Evolutionary conservation across 2,888 invertebrate species (phyloP), one percentile per base, ranked within the genome.

Genomic region (Brachypalpus laphriformis): DNA sequence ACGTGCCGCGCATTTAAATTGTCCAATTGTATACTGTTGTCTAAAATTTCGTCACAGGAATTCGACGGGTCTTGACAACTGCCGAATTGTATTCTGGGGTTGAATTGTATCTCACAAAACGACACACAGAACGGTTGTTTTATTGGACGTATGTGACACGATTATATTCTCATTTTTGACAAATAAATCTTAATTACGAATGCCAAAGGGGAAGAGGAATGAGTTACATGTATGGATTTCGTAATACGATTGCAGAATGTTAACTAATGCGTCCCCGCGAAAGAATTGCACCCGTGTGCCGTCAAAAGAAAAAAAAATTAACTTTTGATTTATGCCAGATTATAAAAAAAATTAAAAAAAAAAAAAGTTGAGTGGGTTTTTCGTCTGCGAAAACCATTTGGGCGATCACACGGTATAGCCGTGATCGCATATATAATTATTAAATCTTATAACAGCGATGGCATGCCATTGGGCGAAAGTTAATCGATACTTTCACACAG

Each of bases 121-220:
- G 66, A 45, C 18, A 28, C 28, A 45, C 18, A 54, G 65, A 83
- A 83, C 83, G 78, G 83, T 83, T 70, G 68, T 74, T 83, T 83
- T 80, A 80, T 78, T 22, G 74, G 57, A 75, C 80, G 68, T 65
- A 75, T 80, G 83, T 83, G 83, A 83, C 83, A 57, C 63, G 68
- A 56, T 83, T 83, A 66, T 61, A 51, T 82, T 78, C 54, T 51
- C 51, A 61, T 66, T 49, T 56, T 51, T 65, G 16, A 31, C 14
- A 63, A 40, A 80, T 37, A 83, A 75, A 80, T 61, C 78, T 68
- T 68, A 78, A 82, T 78, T 82, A 66, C 22, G 49, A 34, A 20
- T 42, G 16, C 34, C 14, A 31, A 22, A 25, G 47, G n/a, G n/a
- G 28, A 20, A n/a, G 18, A 45, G 5, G 18, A 37, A 11, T 3